Percentiles rank a stretch among this genome's conserved stretches.
These are phyloP conservation scores for Bombyx mori DNA, from an alignment of 1,140 invertebrate species.

Conservation along the genomic window DNA sequence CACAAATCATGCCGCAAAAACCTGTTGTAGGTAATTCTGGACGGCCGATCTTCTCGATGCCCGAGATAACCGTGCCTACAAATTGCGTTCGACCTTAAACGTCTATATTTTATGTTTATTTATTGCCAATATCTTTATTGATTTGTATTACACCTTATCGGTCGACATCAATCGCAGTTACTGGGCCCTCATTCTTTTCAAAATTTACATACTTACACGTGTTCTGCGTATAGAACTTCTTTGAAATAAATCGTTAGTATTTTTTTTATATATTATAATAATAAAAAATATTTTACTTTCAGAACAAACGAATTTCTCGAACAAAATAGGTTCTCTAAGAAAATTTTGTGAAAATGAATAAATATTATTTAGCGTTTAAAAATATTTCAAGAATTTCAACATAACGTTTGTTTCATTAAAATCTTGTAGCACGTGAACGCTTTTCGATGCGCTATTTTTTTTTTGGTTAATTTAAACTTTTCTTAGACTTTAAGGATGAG, in stretches of 20 bases:
- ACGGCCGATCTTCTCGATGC: conserved; percentile 48
- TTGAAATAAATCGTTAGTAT: no score
- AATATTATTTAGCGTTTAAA: no score
- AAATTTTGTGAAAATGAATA: no score
- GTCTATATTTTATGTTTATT: conserved; percentile 63
- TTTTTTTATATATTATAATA: no score
- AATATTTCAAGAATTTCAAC: no score
- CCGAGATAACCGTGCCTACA: conserved; percentile 52
- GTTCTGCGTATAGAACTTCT: no score
- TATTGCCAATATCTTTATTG: conserved; percentile 43
- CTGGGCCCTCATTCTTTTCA: not conserved
- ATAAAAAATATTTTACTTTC: no score
- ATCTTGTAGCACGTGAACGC: no score
- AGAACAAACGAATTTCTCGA: no score
- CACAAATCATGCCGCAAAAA: conserved; percentile 66
- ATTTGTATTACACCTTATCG: conserved; percentile 5
- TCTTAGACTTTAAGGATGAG: not conserved
- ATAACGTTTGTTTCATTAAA: no score
- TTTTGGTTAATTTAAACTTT: not conserved
- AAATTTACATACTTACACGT: not conserved
- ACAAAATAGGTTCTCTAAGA: no score
- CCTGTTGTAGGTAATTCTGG: conserved; percentile 63
- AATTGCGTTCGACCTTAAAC: conserved; percentile 63
- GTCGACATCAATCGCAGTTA: conserved; percentile 5
- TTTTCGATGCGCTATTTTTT: not conserved